A percentile compares a stretch with the other conserved stretches of the same genome.
Conservation (phyloP, 92 coral and sea anemone species). For the Zoanthus sansibaricus region DNA sequence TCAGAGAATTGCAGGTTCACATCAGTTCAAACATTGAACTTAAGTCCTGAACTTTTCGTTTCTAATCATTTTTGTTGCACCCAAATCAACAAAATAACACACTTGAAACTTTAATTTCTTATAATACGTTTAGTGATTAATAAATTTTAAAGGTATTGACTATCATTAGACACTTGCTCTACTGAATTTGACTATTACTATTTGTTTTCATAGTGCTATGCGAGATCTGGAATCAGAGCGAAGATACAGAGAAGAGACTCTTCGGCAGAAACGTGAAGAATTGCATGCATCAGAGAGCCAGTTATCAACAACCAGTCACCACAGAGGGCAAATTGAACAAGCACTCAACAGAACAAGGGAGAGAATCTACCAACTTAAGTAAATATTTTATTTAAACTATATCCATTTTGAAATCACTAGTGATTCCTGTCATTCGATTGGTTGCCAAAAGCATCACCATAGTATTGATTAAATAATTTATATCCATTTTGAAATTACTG, state of each 20-base stretch:
- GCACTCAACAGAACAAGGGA: conserved; percentile 77
- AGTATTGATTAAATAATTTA: no score
- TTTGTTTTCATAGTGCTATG: conserved; percentile 75
- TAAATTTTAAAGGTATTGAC: background rate
- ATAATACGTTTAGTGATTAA: no score
- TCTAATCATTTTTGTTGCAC: no score
- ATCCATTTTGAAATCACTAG: no score
- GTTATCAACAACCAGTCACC: conserved; percentile 84
- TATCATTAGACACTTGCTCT: background rate
- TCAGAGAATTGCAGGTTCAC: no score
- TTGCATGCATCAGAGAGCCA: conserved; percentile 83
- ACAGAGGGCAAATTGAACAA: conserved; percentile 86
- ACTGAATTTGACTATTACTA: background rate
- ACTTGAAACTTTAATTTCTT: no score
- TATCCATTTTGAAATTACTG: no score
- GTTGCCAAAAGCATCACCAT: no score
- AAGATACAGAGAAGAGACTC: conserved; percentile 76
- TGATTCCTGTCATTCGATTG: no score
- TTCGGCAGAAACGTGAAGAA: conserved; percentile 80
- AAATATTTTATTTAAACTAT: background rate
- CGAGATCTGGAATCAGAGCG: conserved; percentile 94
- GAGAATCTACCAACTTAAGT: conserved; percentile 83
- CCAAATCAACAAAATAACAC: no score
- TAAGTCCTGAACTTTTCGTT: no score
- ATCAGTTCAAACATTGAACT: background rate